Evolutionary conservation across 1,140 invertebrate genomes (phyloP), one percentile per base, ranked within the genome.

Genomic region (Drosophila asahinai): DNA sequence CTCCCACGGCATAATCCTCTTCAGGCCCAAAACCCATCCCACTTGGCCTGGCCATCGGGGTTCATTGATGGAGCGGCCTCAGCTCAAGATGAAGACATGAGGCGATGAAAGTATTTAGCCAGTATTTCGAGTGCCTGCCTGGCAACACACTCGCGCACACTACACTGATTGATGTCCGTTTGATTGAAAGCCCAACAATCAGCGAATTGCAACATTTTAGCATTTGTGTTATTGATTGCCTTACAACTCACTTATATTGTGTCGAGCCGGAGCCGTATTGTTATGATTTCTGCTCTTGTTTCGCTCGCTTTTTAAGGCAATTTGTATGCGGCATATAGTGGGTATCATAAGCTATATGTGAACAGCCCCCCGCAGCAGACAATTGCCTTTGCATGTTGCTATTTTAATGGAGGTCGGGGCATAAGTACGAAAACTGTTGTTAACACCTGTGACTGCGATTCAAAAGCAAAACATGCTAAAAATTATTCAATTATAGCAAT

Each of bases 1-100:
- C 82, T 86, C 82, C 83, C 82, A 86, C 82, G 70, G 57, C 61
- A 82, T 82, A 82, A 86, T 86, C 83, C 74, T n/a, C 72, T 72
- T 30, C 19, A 71, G 63, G 30, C 2, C 5, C 45, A 68, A 51
- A 38, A 30, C 57, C 63, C 67, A 71, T 36, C 40, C 48, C 67
- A 68, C 15, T 67, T 36, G 4, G 33, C 33, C 33, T 36, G 33
- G 33, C 33, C 33, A 36, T 36, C 33, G 33, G 22, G 8, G 66
- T 43, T 43, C 66, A 54, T 66, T 65, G 51, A 71, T 52, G 49
- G 49, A 63, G 61, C 57, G 73, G 48, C 59, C 77, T 80, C 45
- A 65, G 38, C 51, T 86, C 68, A 86, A 86, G 78, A 86, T 84
- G 82, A 54, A 71, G 76, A 76, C 49, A 62, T 74, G 65, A 52